phyloP scores from a whole-genome alignment of 2,797 vertebrate species.

The Cottoperca gobio region DNA sequence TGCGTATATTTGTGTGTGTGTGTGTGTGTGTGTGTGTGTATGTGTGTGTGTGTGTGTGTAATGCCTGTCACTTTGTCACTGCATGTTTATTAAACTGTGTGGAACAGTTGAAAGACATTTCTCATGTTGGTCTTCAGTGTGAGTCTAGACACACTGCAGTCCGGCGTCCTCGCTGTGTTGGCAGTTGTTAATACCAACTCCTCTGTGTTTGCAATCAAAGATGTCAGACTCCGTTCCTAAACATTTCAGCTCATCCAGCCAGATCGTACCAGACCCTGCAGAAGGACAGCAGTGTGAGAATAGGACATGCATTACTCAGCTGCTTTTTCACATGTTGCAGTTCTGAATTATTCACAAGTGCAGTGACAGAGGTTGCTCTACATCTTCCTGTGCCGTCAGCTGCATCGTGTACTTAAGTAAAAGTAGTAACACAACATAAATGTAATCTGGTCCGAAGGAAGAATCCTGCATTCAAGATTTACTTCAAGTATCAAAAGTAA shows the following conservation, averaged over 20 bases:
- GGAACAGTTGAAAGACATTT: not conserved
- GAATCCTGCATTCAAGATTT: not conserved
- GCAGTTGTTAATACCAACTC: slow-evolving; percentile 85
- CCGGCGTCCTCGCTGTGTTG: slow-evolving; percentile 86
- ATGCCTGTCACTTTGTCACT: not conserved
- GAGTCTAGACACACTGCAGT: slow-evolving; percentile 74
- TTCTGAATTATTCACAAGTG: not conserved
- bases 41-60: too few relatives aligned
- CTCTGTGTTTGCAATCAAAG: slow-evolving; percentile 62
- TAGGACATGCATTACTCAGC: not conserved
- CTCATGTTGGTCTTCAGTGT: not conserved
- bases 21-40: not conserved
- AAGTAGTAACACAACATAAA: not conserved
- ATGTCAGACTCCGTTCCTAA: slow-evolving; percentile 75
- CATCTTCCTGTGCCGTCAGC: not conserved
- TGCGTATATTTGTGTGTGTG: not conserved
- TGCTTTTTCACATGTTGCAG: not conserved
- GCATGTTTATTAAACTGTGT: not conserved
- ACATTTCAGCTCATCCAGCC: slow-evolving; percentile 88
- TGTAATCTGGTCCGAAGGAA: not conserved
- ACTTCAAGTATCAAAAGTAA: too few relatives aligned
- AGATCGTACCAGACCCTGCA: slow-evolving; percentile 86
- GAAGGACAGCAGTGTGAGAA: not conserved
- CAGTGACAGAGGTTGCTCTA: not conserved
- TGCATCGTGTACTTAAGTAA: not conserved